These are phyloP conservation scores for Mactromeris polynyma DNA, from an alignment of 2,888 invertebrate species.

Conservation along the genomic window DNA sequence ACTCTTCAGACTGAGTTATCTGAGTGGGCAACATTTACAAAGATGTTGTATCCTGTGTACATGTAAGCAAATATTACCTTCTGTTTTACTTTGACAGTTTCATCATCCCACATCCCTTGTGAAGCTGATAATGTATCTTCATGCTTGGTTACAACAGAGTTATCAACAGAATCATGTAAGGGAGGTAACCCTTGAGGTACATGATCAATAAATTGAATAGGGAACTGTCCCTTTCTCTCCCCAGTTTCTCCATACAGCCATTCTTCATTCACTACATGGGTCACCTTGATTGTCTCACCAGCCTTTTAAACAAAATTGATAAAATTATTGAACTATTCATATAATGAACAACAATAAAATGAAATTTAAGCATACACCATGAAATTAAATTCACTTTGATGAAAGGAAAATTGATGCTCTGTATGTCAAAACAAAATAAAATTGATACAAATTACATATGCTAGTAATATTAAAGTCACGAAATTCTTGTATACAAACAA, in stretches of 20 bases:
- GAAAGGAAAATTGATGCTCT: too few species aligned
- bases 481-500: too few species aligned
- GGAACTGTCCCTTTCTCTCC: conserved; percentile 81
- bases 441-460: too few species aligned
- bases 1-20: too few species aligned
- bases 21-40: too few species aligned
- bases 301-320: conserved; percentile 64
- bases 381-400: too few species aligned
- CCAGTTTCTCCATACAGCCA: conserved; percentile 81
- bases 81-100: background rate
- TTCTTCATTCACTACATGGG: conserved; percentile 77
- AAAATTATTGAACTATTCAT: background rate
- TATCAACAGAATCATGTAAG: conserved; percentile 27
- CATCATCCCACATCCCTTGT: conserved; percentile 42
- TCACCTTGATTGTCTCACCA: conserved; percentile 78
- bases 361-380: too few species aligned
- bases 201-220: conserved; percentile 81
- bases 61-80: background rate
- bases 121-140: conserved; percentile 32
- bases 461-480: too few species aligned
- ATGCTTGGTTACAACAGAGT: background rate
- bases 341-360: too few species aligned
- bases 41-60: too few species aligned
- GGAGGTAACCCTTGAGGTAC: conserved; percentile 64
- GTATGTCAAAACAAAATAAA: too few species aligned